Evolutionary conservation across 1,140 invertebrate species (phyloP), one percentile per base, ranked within the genome.

Genomic region (Hypothenemus hampei): DNA sequence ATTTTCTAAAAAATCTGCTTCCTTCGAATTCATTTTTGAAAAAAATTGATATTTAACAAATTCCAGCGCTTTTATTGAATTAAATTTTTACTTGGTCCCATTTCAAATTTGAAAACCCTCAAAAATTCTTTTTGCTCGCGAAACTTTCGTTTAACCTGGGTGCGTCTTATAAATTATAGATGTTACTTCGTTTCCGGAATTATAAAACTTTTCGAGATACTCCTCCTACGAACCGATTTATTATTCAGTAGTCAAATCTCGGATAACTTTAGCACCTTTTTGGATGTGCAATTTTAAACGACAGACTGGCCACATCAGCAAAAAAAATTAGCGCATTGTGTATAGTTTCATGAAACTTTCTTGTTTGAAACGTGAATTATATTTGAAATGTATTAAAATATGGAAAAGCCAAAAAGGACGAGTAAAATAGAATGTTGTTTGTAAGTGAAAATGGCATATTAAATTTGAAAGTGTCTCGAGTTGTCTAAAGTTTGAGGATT

Each of bases 151-250:
- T 53, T 44, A 53, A 18, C 40, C 40, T 13, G 40, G 22, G 40
- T 53, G 41, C 50, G 50, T 53, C 50, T 53, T 53, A 53, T 53
- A 53, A 53, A 53, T 53, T 53, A 53, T 53, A 53, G 50, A 53
- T 53, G 50, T 53, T 21, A 53, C 50, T 53, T 21, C 50, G 40
- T 43, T 44, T 43, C 26, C 18, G 29, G 39, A 53, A 53, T 53
- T 53, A 44, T 53, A 53, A 53, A 53, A 44, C 41, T 44, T 53
- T n/a, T 53, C 26, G 41, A 44, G 36, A 11, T 44, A 26, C 39
- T 35, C 40, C 24, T 11, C n/a, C 48, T 29, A 41, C 45, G 6
- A 31, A 24, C 40, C 20, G 10, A 35, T 53, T 53, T 53, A 53
- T 53, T 53, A 53, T 53, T 53, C 41, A 53, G 29, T 23, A 23